Evolutionary conservation across 2,113 vertebrate species (phyloP).

Genomic region (Rattus norvegicus): GRCr8 NC_086036.1:7668001-7668500

Average conservation of each 20-base stretch:
- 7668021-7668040: slow-evolving; percentile 43
- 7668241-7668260: neutral
- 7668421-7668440: neutral
- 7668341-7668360: neutral
- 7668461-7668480: neutral
- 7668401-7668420: neutral
- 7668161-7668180: neutral
- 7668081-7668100: neutral
- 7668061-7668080: slow-evolving; percentile 49
- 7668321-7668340: neutral
- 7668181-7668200: neutral
- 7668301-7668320: fast-evolving
- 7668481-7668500: neutral
- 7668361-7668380: neutral
- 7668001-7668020: slow-evolving; percentile 52
- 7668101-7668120: neutral
- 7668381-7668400: neutral
- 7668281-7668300: neutral
- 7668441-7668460: neutral
- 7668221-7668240: neutral
- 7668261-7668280: neutral
- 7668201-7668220: neutral
- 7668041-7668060: slow-evolving; percentile 13
- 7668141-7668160: neutral
- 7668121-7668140: neutral